These are phyloP conservation scores for Phoxinus dragarum DNA, from an alignment of 2,797 vertebrate genomes.

Conservation along the genomic window DNA sequence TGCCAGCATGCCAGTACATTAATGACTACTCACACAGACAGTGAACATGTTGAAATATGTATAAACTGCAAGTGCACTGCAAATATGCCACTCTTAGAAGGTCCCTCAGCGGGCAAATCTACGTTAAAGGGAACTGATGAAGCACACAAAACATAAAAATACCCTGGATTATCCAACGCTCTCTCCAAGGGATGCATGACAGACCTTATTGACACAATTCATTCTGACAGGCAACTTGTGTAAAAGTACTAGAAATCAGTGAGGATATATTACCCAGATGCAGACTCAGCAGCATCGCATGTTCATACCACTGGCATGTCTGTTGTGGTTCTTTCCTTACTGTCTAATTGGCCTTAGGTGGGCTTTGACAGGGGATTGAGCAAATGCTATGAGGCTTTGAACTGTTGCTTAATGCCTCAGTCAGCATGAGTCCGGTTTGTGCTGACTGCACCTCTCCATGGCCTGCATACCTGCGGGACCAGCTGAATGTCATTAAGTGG, in stretches of 20 bases:
- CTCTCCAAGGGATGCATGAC: neutral
- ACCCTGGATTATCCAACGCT: neutral
- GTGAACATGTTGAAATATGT: conserved; percentile 57
- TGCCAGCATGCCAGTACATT: conserved; percentile 55
- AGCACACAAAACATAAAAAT: neutral
- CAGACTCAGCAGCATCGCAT: conserved; percentile 13
- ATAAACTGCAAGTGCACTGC: conserved; percentile 66
- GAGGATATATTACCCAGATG: neutral
- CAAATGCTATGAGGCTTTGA: conserved; percentile 56
- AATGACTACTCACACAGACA: conserved; percentile 67
- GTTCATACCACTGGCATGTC: conserved; percentile 15
- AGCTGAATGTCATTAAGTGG: conserved; percentile 70
- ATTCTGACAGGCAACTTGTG: conserved; percentile 8
- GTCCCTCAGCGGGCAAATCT: neutral
- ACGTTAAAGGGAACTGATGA: neutral
- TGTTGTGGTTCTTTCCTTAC: conserved; percentile 54
- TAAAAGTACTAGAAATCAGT: neutral
- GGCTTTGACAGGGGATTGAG: conserved; percentile 58
- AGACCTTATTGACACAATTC: conserved; percentile 17
- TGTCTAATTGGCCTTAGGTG: conserved; percentile 46
- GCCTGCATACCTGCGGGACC: conserved; percentile 61
- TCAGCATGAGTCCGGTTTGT: conserved; percentile 71
- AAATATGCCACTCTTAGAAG: conserved; percentile 44
- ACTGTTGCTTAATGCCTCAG: conserved; percentile 61
- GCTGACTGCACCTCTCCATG: conserved; percentile 71